Evolutionary conservation across 1,140 invertebrate genomes (phyloP).

Genomic region (Leptonema lineaticorne): DNA sequence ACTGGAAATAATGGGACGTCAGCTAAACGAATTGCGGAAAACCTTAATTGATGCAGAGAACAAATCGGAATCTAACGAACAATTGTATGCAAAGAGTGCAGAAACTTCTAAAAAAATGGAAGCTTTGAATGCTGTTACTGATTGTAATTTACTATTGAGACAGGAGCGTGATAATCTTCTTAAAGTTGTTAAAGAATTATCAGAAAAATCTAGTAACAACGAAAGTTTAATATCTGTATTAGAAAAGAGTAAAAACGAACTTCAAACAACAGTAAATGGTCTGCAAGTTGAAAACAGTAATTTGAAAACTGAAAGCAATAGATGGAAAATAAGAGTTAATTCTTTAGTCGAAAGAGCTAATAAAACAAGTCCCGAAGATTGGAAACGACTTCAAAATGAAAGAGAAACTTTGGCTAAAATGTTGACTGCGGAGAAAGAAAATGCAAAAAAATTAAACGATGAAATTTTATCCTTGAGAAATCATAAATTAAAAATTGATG

Average conservation of each 20-base stretch:
- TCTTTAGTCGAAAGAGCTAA: constrained; percentile 88
- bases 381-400: constrained; percentile 81
- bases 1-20: constrained; percentile 68
- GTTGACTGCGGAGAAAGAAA: constrained; percentile 71
- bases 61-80: constrained; percentile 68
- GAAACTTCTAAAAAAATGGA: constrained; percentile 88
- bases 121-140: constrained; percentile 86
- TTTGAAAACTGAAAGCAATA: constrained; percentile 69
- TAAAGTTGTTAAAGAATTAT: constrained; percentile 66
- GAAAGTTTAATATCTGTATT: constrained; percentile 76
- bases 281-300: constrained; percentile 67
- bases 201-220: constrained; percentile 60
- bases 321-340: constrained; percentile 77
- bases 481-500: constrained; percentile 75
- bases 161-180: constrained; percentile 79
- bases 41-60: constrained; percentile 58
- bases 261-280: constrained; percentile 67
- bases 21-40: constrained; percentile 60
- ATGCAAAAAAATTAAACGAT: constrained; percentile 64
- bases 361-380: constrained; percentile 89
- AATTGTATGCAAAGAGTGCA: constrained; percentile 58
- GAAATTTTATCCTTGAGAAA: constrained; percentile 63
- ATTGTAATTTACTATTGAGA: constrained; percentile 86
- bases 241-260: constrained; percentile 71
- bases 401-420: constrained; percentile 76